Conservation (phyloP, 2,888 invertebrate species). For the Xestoiulus laeticollis region DNA sequence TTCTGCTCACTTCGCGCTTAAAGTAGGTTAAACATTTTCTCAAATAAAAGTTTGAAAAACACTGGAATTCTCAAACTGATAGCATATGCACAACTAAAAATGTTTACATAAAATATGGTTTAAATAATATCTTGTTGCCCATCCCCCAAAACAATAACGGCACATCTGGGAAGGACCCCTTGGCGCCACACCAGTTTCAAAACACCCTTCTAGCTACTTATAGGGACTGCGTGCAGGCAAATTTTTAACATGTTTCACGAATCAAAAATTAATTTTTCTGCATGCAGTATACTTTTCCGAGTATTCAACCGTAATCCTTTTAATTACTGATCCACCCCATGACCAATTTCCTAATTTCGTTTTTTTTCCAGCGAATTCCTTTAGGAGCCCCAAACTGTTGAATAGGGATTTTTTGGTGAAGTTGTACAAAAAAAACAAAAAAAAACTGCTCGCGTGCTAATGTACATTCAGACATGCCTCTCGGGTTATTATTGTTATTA, state of each 20-base stretch:
- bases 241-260: not conserved
- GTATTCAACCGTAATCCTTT: not conserved
- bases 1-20: no score
- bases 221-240: no score
- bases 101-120: no score
- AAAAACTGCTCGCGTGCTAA: not conserved
- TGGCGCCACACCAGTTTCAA: no score
- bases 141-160: no score
- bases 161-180: no score
- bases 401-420: not conserved
- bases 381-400: not conserved
- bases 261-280: not conserved
- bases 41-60: no score
- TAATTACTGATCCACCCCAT: constrained; percentile 17
- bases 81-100: no score
- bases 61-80: no score
- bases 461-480: constrained; percentile 6
- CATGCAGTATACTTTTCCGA: not conserved
- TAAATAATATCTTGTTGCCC: no score
- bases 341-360: not conserved
- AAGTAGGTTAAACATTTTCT: no score
- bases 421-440: not conserved
- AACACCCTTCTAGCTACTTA: no score
- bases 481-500: constrained; percentile 35
- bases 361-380: constrained; percentile 5